Conservation (phyloP, 2,797 vertebrate species). For the Orientallactaga sibirica region DNA sequence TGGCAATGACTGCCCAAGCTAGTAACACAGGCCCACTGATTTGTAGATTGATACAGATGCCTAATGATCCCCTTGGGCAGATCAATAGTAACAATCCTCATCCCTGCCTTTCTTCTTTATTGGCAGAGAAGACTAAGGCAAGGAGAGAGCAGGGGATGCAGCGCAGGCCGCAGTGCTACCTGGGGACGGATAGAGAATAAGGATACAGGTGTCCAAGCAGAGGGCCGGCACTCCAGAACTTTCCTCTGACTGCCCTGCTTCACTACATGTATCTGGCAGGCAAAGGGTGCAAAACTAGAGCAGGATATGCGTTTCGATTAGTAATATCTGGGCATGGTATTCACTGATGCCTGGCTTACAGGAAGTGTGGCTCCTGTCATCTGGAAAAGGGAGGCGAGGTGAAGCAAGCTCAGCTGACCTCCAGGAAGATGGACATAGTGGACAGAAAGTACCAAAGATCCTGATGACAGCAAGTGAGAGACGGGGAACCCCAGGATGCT, state of each 20-base stretch:
- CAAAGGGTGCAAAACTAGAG: slow-evolving; percentile 36
- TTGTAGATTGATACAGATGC: slow-evolving; percentile 99
- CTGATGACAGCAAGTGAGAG: fast-evolving
- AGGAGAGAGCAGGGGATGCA: slow-evolving; percentile 65
- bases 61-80: slow-evolving; percentile 99
- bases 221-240: neutral
- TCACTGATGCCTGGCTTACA: neutral
- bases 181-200: slow-evolving; percentile 51
- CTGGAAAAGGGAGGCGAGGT: slow-evolving; percentile 2
- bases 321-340: neutral
- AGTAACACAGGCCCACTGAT: slow-evolving; percentile 95
- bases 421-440: fast-evolving
- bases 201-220: slow-evolving; percentile 60
- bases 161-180: neutral
- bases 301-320: slow-evolving; percentile 20
- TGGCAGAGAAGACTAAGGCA: slow-evolving; percentile 92
- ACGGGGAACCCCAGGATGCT: fast-evolving
- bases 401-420: neutral
- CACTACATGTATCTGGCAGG: slow-evolving; percentile 16
- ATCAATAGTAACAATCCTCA: slow-evolving; percentile 99
- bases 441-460: neutral
- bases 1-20: slow-evolving; percentile 98
- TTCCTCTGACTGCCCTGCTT: neutral
- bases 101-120: slow-evolving; percentile 97
- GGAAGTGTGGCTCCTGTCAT: fast-evolving